phyloP scores from a whole-genome alignment of 2,888 invertebrate species.

The Andrena marginata region DNA sequence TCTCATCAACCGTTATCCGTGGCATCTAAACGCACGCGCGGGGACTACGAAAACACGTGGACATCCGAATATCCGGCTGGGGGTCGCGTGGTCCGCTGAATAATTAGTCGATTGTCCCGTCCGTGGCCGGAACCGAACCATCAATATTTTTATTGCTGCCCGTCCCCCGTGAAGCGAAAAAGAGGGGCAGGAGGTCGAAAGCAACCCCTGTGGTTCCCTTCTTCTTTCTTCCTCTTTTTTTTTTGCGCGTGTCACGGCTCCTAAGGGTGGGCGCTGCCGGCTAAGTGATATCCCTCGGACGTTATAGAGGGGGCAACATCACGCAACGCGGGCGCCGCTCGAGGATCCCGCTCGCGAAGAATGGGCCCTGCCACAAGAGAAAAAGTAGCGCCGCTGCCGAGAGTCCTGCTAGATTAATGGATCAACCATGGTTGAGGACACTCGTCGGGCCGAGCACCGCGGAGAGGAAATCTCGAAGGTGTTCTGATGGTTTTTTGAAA shows the following conservation, averaged over 20 bases:
- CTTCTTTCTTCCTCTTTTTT: constrained; percentile 34
- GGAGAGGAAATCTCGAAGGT: constrained; percentile 9
- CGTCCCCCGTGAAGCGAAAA: constrained; percentile 61
- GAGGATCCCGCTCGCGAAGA: constrained; percentile 59
- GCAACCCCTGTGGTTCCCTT: constrained; percentile 62
- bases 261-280: constrained; percentile 50
- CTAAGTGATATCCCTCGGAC: constrained; percentile 69
- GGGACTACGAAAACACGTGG: constrained; percentile 35
- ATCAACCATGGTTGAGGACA: constrained; percentile 14
- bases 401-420: constrained; percentile 60
- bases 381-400: constrained; percentile 45
- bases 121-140: constrained; percentile 81
- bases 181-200: constrained; percentile 46
- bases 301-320: constrained; percentile 52
- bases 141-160: constrained; percentile 82
- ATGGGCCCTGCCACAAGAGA: constrained; percentile 60
- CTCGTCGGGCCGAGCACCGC: constrained; percentile 8
- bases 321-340: constrained; percentile 52
- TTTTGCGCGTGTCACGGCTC: constrained; percentile 59
- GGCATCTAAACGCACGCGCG: constrained; percentile 21
- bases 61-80: constrained; percentile 72
- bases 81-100: constrained; percentile 76
- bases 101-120: constrained; percentile 83
- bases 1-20: constrained; percentile 4
- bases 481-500: constrained; percentile 8